These are phyloP conservation scores for Yponomeuta plumbellus DNA, from an alignment of 2,888 invertebrate genomes.

Conservation along the genomic window DNA sequence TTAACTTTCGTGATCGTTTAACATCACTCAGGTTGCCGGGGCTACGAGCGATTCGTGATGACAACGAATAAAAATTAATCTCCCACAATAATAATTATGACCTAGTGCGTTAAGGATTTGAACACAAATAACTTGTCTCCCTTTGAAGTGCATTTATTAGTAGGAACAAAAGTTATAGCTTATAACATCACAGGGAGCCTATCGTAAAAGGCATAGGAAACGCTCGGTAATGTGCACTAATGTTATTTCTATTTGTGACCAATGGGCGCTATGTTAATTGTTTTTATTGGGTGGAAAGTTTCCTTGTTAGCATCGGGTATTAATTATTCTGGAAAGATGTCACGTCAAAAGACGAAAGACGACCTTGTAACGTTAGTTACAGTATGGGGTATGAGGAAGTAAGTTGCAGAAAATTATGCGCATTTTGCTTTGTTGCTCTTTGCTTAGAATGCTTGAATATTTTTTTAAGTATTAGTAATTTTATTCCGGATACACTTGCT, in stretches of 20 bases:
- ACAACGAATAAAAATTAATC: neutral
- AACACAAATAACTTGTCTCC: conserved; percentile 18
- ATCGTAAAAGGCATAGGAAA: conserved; percentile 48
- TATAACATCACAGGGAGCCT: conserved; percentile 43
- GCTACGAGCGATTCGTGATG: too few species aligned
- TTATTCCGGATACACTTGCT: too few species aligned
- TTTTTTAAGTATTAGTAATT: too few species aligned
- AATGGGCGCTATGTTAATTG: neutral
- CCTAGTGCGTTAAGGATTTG: neutral
- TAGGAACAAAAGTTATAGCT: conserved; percentile 45
- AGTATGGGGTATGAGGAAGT: too few species aligned
- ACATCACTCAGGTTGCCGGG: too few species aligned
- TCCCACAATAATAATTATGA: neutral
- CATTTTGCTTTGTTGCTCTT: too few species aligned
- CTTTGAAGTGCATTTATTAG: conserved; percentile 46
- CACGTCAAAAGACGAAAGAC: too few species aligned
- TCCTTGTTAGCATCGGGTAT: neutral
- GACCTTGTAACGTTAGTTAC: too few species aligned
- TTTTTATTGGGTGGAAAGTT: conserved; percentile 7
- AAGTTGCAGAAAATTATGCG: too few species aligned
- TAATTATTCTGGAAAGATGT: neutral
- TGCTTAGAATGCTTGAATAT: too few species aligned
- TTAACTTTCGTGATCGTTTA: too few species aligned
- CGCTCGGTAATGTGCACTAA: conserved; percentile 31
- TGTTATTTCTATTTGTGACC: conserved; percentile 6